phyloP scores from a whole-genome alignment of 2,797 vertebrate species.

The Hoplostethus atlanticus region DNA sequence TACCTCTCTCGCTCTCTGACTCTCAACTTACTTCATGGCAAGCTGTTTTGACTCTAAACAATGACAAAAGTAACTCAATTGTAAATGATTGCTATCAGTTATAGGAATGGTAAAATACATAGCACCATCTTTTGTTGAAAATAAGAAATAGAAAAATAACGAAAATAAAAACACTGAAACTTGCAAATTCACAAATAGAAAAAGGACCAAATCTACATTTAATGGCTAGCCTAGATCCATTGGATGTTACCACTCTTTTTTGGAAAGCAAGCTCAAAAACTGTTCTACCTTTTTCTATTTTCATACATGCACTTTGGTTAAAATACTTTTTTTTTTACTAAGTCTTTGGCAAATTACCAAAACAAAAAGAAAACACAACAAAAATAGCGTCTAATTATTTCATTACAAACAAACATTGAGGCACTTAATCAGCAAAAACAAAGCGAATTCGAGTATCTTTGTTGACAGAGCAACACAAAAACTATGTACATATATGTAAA shows the following conservation, averaged over 20 bases:
- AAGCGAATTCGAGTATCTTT: constrained; percentile 86
- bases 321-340: constrained; percentile 72
- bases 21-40: constrained; percentile 69
- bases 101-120: constrained; percentile 99
- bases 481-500: constrained; percentile 99
- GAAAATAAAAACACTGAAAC: constrained; percentile 72
- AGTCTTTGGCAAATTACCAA: constrained; percentile 77
- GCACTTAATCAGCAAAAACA: constrained; percentile 91
- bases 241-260: constrained; percentile 73
- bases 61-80: constrained; percentile 77
- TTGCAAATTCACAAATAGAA: constrained; percentile 77
- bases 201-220: constrained; percentile 64
- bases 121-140: constrained; percentile 94
- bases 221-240: constrained; percentile 56
- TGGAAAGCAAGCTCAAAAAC: constrained; percentile 63
- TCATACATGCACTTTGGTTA: constrained; percentile 86
- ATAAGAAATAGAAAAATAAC: constrained; percentile 83
- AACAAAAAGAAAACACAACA: constrained; percentile 70
- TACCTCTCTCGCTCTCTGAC: constrained; percentile 62
- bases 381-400: constrained; percentile 84
- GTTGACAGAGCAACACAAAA: constrained; percentile 92
- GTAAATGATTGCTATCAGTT: constrained; percentile 83
- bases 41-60: constrained; percentile 85
- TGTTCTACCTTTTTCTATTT: constrained; percentile 60
- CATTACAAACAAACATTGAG: constrained; percentile 91